These are phyloP conservation scores for Leucopsar rothschildi DNA, from an alignment of 2,113 vertebrate genomes.

Conservation along the genomic window DNA sequence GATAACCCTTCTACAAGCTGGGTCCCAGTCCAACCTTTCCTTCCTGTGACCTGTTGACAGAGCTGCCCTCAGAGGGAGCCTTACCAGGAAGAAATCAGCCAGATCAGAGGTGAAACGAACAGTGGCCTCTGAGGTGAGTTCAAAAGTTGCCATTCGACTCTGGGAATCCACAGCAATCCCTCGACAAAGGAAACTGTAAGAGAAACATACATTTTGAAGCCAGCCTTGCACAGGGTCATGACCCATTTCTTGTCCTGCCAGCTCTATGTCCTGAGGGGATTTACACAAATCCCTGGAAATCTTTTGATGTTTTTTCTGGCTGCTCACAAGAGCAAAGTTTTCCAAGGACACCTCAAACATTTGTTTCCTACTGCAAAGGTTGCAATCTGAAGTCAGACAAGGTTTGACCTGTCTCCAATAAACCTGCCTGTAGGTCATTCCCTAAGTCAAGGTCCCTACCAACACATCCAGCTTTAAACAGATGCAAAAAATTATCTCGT, in stretches of 20 bases:
- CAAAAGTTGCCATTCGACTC: slow-evolving; percentile 77
- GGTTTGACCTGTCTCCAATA: not conserved
- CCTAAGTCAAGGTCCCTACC: not conserved
- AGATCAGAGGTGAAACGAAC: slow-evolving; percentile 79
- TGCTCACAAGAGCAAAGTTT: not conserved
- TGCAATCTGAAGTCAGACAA: not conserved
- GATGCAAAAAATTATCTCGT: not conserved
- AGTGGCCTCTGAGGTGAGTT: slow-evolving; percentile 75
- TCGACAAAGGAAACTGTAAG: slow-evolving; percentile 87
- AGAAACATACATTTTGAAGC: not conserved
- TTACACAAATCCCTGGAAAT: not conserved
- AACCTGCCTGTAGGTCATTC: not conserved
- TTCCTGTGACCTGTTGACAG: not conserved
- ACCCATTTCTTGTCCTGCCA: slow-evolving; percentile 11
- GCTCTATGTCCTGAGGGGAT: not conserved
- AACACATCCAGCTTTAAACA: not conserved
- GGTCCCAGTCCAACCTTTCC: not conserved
- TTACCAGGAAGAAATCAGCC: slow-evolving; percentile 89
- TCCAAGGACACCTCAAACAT: slow-evolving; percentile 28
- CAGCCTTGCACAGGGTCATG: not conserved
- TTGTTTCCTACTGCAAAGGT: slow-evolving; percentile 8
- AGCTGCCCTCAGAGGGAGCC: not conserved
- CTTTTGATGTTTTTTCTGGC: slow-evolving; percentile 18
- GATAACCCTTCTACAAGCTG: not conserved
- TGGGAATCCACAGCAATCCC: slow-evolving; percentile 77